Percentiles rank a stretch among this genome's conserved stretches.
These are phyloP conservation scores for Drosophila chauvacae DNA, from an alignment of 1,140 invertebrate genomes.

Conservation along the genomic window DNA sequence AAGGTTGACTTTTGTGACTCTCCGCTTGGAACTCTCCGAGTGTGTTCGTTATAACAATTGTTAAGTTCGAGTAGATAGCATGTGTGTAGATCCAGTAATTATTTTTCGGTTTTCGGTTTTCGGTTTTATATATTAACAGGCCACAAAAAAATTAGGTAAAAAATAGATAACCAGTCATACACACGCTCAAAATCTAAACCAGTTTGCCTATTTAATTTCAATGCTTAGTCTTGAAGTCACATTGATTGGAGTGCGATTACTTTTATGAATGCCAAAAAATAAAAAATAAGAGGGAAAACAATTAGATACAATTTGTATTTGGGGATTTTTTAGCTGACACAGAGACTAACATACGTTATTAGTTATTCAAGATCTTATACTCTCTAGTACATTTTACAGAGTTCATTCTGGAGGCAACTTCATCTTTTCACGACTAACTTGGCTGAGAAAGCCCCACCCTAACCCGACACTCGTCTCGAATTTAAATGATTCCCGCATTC, in stretches of 20 bases:
- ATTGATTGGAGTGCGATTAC: slow-evolving; percentile 75
- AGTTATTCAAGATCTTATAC: no score
- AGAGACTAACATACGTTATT: no score
- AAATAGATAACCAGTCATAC: slow-evolving; percentile 39
- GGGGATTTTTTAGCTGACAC: neutral
- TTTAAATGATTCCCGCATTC: slow-evolving; percentile 50
- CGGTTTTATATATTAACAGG: slow-evolving; percentile 59
- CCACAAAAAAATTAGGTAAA: slow-evolving; percentile 41
- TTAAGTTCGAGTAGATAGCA: slow-evolving; percentile 59
- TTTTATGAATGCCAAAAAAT: slow-evolving; percentile 49
- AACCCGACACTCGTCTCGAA: slow-evolving; percentile 33
- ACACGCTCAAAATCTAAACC: slow-evolving; percentile 55
- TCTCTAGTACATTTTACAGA: no score
- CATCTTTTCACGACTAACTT: slow-evolving; percentile 36
- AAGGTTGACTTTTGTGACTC: slow-evolving; percentile 70
- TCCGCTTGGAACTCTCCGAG: slow-evolving; percentile 14
- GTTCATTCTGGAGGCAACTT: neutral
- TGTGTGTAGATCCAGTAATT: slow-evolving; percentile 67
- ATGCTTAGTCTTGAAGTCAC: slow-evolving; percentile 71
- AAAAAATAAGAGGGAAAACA: neutral
- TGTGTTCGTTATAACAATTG: slow-evolving; percentile 58
- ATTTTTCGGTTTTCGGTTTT: slow-evolving; percentile 69
- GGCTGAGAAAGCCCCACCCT: slow-evolving; percentile 28
- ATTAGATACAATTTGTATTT: slow-evolving; percentile 1
- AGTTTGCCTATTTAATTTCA: slow-evolving; percentile 73